Evolutionary conservation across 2,888 invertebrate genomes (phyloP).

Genomic region (Scaptodrosophila latifasciaeformis): DNA sequence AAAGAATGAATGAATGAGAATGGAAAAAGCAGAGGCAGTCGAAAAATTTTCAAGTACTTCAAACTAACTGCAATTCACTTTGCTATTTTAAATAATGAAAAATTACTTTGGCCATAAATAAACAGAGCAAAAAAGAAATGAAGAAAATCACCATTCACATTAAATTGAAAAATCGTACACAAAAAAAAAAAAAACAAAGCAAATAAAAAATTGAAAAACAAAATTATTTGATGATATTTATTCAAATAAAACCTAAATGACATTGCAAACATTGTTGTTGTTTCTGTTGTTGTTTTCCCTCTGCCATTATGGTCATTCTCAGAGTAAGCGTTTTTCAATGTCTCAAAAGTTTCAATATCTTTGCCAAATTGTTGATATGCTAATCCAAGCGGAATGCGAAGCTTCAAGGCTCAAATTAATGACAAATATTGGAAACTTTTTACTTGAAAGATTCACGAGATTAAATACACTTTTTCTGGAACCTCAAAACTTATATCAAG

Average conservation of each 20-base stretch:
- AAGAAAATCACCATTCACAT: slow-evolving; percentile 45
- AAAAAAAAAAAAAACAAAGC: slow-evolving; percentile 7
- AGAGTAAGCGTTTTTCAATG: too few relatives aligned
- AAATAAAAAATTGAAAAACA: too few relatives aligned
- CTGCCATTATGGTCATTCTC: too few relatives aligned
- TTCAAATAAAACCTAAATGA: neutral
- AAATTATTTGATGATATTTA: too few relatives aligned
- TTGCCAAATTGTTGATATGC: slow-evolving; percentile 21
- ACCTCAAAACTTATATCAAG: too few relatives aligned
- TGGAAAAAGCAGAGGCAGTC: slow-evolving; percentile 45
- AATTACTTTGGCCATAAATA: slow-evolving; percentile 63
- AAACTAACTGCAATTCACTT: slow-evolving; percentile 56
- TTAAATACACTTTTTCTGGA: too few relatives aligned
- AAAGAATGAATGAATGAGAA: slow-evolving; percentile 33
- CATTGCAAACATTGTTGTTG: slow-evolving; percentile 1
- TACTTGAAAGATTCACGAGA: too few relatives aligned
- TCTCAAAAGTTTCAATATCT: slow-evolving; percentile 9
- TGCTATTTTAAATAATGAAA: slow-evolving; percentile 64
- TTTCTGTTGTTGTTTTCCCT: neutral
- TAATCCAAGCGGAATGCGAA: slow-evolving; percentile 50
- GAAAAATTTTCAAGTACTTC: slow-evolving; percentile 7
- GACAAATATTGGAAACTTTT: slow-evolving; percentile 31
- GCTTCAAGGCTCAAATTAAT: slow-evolving; percentile 46
- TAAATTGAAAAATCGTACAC: slow-evolving; percentile 14
- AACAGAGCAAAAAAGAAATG: too few relatives aligned